These are phyloP conservation scores for Cydia pomonella DNA, from an alignment of 1,140 invertebrate genomes.

Conservation along the genomic window DNA sequence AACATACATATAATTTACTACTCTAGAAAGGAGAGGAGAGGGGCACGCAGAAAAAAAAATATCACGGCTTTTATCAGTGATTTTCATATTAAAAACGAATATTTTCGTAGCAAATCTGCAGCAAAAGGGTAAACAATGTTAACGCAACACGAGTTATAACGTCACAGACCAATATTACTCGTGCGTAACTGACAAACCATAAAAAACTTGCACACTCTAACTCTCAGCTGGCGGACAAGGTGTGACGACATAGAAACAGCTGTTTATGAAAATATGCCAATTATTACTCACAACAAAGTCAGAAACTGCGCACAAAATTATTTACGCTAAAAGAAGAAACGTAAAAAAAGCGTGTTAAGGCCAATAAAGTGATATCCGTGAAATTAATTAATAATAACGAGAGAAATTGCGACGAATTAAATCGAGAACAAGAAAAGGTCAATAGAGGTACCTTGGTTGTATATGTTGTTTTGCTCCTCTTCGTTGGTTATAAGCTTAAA, in stretches of 20 bases:
- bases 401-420: slow-evolving; percentile 47
- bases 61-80: neutral
- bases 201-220: slow-evolving; percentile 33
- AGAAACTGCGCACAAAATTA: slow-evolving; percentile 20
- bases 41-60: neutral
- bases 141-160: neutral
- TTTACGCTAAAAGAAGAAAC: slow-evolving; percentile 5
- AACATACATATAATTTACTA: neutral
- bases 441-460: slow-evolving; percentile 46
- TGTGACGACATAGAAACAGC: slow-evolving; percentile 71
- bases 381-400: slow-evolving; percentile 20
- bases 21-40: neutral
- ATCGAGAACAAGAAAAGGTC: slow-evolving; percentile 58
- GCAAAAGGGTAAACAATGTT: slow-evolving; percentile 35
- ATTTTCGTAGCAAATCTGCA: neutral
- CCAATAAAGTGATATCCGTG: neutral
- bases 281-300: slow-evolving; percentile 24
- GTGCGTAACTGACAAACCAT: slow-evolving; percentile 30
- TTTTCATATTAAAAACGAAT: neutral
- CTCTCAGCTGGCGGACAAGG: slow-evolving; percentile 59
- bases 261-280: slow-evolving; percentile 53
- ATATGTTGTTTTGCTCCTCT: slow-evolving; percentile 35
- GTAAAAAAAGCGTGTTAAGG: neutral
- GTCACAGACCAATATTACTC: neutral
- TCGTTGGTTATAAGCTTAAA: slow-evolving; percentile 27